Evolutionary conservation across 1,140 invertebrate genomes (phyloP), one percentile per base, ranked within the genome.

Genomic region (Drosophila varians): DNA sequence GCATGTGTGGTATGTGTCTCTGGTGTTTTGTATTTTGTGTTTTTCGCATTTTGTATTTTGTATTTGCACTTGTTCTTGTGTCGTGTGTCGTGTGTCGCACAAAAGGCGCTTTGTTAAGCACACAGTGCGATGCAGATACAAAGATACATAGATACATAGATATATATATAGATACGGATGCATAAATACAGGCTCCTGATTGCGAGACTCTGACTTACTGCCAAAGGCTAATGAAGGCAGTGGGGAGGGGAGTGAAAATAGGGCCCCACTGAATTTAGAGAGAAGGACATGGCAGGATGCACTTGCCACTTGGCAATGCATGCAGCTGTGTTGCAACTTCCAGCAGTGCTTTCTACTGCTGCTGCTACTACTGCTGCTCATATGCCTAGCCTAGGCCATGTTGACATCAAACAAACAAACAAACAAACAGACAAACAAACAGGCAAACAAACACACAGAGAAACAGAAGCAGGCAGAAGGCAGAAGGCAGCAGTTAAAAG

Each of bases 161-260:
- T 9, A 53, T 19, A n/a, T n/a, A n/a, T n/a, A n/a, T 40, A 26
- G 23, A 42, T 18, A 16, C 14, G 45, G 34, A 28, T 28, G 54
- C 28, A 26, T 49, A 26, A 9, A 25, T 9, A 12, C 8, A 34
- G 48, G 14, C 7, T 12, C 12, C 38, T 40, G 38, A 40, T 40
- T 40, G 14, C n/a, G 38, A 64, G 65, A 48, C 77, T 79, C 79
- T 83, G 79, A 83, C 79, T 84, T 68, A 84, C 79, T 84, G 79
- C 79, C 79, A 83, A 83, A 84, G 79, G 79, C 79, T 83, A 83
- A 83, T 83, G 79, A 83, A 83, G 79, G 79, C 79, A 62, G 54
- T 28, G 64, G 47, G 40, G n/a, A 21, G n/a, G 16, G 55, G 46
- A 31, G n/a, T 34, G 14, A 23, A 18, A 21, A n/a, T n/a, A 12